These are phyloP conservation scores for Cheilosia vulpina DNA, from an alignment of 2,888 invertebrate genomes.

Conservation along the genomic window DNA sequence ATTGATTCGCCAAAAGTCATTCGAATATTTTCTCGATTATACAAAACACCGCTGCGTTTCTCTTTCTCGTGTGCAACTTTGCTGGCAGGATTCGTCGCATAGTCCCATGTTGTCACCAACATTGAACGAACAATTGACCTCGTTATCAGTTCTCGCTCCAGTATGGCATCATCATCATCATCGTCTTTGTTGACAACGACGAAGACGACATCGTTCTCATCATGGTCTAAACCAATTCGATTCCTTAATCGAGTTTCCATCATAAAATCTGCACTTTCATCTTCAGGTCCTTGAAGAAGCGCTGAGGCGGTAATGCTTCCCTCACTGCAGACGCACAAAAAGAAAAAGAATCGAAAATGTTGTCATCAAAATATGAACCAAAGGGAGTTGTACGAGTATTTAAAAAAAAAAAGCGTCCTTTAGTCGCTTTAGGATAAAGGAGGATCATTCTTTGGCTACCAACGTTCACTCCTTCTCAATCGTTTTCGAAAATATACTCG, in stretches of 20 bases:
- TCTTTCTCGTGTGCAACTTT: neutral
- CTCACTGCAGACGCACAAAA: conserved; percentile 62
- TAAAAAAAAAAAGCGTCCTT: conserved; percentile 19
- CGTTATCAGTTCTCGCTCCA: conserved; percentile 76
- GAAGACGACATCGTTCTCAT: conserved; percentile 37
- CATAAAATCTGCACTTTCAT: conserved; percentile 79
- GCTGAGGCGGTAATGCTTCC: conserved; percentile 77
- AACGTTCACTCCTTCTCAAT: conserved; percentile 13
- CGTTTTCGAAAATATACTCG: too few relatives aligned
- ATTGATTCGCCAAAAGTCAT: conserved; percentile 52
- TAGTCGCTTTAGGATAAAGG: conserved; percentile 18
- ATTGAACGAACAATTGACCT: conserved; percentile 78
- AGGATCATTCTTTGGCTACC: conserved; percentile 20
- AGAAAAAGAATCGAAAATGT: conserved; percentile 7
- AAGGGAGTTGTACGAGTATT: neutral
- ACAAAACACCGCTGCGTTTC: conserved; percentile 27
- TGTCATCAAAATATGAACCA: conserved; percentile 1
- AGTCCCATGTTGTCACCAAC: conserved; percentile 76
- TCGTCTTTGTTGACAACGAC: conserved; percentile 41
- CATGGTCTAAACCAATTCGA: conserved; percentile 48
- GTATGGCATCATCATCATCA: conserved; percentile 71
- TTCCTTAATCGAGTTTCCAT: conserved; percentile 80
- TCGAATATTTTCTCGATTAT: conserved; percentile 61
- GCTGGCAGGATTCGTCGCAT: conserved; percentile 13
- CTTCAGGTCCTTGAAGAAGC: conserved; percentile 78